Conservation (phyloP, 92 coral and sea anemone species). For the Epizoanthus illoricatus region DNA sequence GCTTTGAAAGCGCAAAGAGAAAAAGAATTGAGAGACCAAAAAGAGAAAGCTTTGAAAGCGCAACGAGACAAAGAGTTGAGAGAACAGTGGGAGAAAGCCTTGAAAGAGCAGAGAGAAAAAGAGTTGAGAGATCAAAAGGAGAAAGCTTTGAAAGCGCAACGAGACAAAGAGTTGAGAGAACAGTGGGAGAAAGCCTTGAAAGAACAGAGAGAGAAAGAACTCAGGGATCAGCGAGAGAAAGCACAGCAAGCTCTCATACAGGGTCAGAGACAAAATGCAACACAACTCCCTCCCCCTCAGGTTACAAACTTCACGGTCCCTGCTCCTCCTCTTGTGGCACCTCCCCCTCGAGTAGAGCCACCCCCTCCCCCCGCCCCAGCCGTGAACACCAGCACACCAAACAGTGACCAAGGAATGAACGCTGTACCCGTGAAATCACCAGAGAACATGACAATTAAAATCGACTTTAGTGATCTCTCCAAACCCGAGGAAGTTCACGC, state of each 20-base stretch:
- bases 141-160: constrained; percentile 21
- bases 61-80: constrained; percentile 8
- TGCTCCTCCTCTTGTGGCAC: constrained; percentile 12
- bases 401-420: constrained; percentile 33
- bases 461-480: constrained; percentile 44
- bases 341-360: constrained; percentile 13
- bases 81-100: not conserved
- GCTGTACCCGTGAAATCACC: constrained; percentile 17
- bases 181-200: constrained; percentile 4
- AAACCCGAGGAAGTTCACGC: constrained; percentile 19
- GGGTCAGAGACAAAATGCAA: constrained; percentile 26
- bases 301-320: constrained; percentile 19
- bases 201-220: constrained; percentile 14
- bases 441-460: constrained; percentile 54
- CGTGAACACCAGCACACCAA: constrained; percentile 14
- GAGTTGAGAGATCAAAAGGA: constrained; percentile 7
- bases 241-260: constrained; percentile 21
- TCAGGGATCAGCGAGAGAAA: constrained; percentile 24
- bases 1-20: constrained; percentile 5
- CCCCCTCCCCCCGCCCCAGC: constrained; percentile 18
- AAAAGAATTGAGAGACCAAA: not conserved
- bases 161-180: constrained; percentile 1
- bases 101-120: constrained; percentile 3
- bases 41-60: constrained; percentile 22
- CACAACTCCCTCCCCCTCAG: constrained; percentile 35